These are phyloP conservation scores for Plestiodon gilberti DNA, from an alignment of 2,113 vertebrate species.

Conservation along the genomic window DNA sequence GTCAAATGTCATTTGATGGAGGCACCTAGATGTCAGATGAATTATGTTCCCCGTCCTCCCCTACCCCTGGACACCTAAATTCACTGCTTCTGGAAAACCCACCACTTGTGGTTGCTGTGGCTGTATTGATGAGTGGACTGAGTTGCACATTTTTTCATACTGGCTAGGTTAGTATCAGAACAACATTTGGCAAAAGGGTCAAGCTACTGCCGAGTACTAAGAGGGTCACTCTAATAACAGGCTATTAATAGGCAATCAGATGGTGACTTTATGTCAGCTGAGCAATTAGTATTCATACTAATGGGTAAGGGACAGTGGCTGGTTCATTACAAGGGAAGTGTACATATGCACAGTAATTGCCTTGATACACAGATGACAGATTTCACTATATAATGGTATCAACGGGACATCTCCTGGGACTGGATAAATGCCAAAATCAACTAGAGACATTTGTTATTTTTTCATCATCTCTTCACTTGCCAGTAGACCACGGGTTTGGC, in stretches of 20 bases:
- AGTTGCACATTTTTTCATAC: not conserved
- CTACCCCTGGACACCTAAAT: not conserved
- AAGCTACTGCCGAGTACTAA: constrained; percentile 25
- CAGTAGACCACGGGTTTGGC: constrained; percentile 48
- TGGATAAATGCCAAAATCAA: constrained; percentile 34
- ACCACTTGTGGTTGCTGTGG: not conserved
- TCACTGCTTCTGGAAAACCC: not conserved
- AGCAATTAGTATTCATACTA: constrained; percentile 33
- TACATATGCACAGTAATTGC: constrained; percentile 26
- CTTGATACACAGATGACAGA: not conserved
- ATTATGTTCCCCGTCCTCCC: not conserved
- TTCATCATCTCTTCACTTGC: constrained; percentile 38
- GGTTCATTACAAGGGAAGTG: not conserved
- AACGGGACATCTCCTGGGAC: not conserved
- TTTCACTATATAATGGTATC: not conserved
- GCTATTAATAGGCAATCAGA: constrained; percentile 43
- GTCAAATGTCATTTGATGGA: too few species aligned
- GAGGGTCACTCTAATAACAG: not conserved
- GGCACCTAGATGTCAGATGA: too few species aligned
- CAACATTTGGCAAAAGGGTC: not conserved
- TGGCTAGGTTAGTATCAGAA: not conserved
- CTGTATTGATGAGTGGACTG: too few species aligned
- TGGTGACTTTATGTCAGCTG: constrained; percentile 39
- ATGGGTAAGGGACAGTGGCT: constrained; percentile 30
- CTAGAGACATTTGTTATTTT: constrained; percentile 34